A percentile compares a stretch with the other conserved stretches of the same genome.
Conservation (phyloP, 2,113 vertebrate genomes). For the Nyctibius bracteatus region DNA sequence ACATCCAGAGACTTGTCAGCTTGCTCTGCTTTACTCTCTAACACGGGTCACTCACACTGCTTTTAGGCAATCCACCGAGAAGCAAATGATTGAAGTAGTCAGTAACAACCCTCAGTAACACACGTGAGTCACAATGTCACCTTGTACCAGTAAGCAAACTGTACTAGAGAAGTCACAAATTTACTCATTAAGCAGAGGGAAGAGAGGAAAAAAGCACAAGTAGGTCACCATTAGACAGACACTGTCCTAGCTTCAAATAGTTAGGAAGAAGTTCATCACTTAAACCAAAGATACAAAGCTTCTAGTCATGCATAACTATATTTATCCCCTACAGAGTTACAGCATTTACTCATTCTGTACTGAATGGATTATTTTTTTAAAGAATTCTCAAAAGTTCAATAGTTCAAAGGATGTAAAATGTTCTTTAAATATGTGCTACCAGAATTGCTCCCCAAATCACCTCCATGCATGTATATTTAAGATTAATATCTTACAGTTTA, state of each 20-base stretch:
- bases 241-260: not conserved
- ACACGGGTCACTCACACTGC: rapidly evolving
- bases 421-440: not conserved
- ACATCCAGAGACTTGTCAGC: not conserved
- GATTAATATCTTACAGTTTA: not conserved
- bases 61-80: not conserved
- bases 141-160: not conserved
- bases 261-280: not conserved
- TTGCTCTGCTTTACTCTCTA: not conserved
- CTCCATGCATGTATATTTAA: not conserved
- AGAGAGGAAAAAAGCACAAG: not conserved
- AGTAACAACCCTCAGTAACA: not conserved
- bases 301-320: not conserved
- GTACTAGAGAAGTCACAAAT: not conserved
- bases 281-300: not conserved
- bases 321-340: not conserved
- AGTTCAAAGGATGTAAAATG: not conserved
- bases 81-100: not conserved
- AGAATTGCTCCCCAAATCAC: not conserved
- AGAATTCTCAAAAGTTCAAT: not conserved
- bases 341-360: not conserved
- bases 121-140: not conserved
- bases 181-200: not conserved
- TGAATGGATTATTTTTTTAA: not conserved
- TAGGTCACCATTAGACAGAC: not conserved